These are phyloP conservation scores for Hyppa rectilinea DNA, from an alignment of 2,888 invertebrate genomes.

Conservation along the genomic window DNA sequence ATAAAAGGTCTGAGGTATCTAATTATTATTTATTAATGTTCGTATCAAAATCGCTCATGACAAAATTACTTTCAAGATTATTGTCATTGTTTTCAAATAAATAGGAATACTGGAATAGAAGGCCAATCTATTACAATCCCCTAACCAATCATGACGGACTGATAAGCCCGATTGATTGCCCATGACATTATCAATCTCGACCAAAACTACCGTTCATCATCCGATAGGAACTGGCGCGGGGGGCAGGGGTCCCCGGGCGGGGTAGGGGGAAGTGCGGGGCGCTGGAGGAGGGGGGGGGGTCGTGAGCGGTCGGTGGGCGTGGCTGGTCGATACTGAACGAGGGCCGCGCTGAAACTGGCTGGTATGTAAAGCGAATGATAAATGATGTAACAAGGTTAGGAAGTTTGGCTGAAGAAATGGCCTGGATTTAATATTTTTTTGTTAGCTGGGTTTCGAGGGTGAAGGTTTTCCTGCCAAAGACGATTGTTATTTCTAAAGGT, in stretches of 20 bases:
- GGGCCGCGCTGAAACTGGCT: conserved; percentile 54
- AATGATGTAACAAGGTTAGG: conserved; percentile 58
- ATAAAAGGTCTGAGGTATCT: background rate
- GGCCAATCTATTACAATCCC: background rate
- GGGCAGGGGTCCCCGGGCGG: conserved; percentile 33
- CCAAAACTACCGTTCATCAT: conserved; percentile 52
- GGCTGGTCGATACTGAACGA: conserved; percentile 62
- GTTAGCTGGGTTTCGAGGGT: background rate
- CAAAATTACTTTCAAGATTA: no score
- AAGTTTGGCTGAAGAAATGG: conserved; percentile 23
- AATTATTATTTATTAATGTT: background rate
- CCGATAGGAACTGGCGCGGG: conserved; percentile 47
- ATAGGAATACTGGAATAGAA: background rate
- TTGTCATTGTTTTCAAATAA: background rate
- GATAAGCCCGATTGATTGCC: conserved; percentile 37
- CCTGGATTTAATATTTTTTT: conserved; percentile 24
- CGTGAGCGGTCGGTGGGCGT: conserved; percentile 54
- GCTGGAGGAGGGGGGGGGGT: conserved; percentile 6
- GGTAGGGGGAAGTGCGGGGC: conserved; percentile 11
- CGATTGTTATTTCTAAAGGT: conserved; percentile 1
- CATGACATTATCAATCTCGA: conserved; percentile 44
- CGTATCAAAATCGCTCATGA: no score
- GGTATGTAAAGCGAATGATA: conserved; percentile 63
- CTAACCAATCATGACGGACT: conserved; percentile 16
- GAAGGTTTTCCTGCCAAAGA: background rate